Evolutionary conservation across 2,888 invertebrate genomes (phyloP).

Genomic region (Gisinianus flammeolus): DNA sequence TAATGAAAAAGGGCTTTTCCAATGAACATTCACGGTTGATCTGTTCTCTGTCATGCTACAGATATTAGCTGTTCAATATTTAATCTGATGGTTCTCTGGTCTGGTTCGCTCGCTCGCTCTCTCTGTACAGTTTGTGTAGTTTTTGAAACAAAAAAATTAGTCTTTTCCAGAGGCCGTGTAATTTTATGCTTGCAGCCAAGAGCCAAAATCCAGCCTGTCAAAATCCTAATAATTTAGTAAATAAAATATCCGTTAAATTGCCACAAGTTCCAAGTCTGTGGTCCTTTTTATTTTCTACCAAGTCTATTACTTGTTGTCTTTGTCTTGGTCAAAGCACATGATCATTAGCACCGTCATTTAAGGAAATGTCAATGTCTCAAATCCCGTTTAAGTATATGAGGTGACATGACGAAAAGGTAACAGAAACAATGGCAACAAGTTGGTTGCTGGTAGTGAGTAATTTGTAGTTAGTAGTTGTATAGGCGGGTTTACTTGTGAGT

Average conservation of each 20-base stretch:
- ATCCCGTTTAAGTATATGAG: no score
- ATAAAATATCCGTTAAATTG: slow-evolving; percentile 11
- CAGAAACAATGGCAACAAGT: no score
- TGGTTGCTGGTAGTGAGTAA: no score
- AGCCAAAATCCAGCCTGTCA: slow-evolving; percentile 24
- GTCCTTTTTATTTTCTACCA: background rate
- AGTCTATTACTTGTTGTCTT: background rate
- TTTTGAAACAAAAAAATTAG: background rate
- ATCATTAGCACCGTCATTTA: background rate
- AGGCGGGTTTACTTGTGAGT: no score
- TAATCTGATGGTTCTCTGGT: background rate
- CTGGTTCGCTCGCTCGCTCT: no score
- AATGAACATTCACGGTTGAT: slow-evolving; percentile 15
- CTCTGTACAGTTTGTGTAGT: background rate
- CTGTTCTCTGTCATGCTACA: slow-evolving; percentile 13
- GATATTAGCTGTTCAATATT: background rate
- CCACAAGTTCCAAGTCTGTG: slow-evolving; percentile 5
- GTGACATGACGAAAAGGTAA: no score
- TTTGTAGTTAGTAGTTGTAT: no score
- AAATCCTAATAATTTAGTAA: slow-evolving; percentile 7
- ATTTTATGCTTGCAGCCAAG: background rate
- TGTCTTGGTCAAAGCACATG: background rate
- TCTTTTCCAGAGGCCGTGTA: background rate
- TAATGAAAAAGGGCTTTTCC: background rate
- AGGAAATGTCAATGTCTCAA: no score